These are phyloP conservation scores for Noctua fimbriata DNA, from an alignment of 2,888 invertebrate species.

Conservation along the genomic window DNA sequence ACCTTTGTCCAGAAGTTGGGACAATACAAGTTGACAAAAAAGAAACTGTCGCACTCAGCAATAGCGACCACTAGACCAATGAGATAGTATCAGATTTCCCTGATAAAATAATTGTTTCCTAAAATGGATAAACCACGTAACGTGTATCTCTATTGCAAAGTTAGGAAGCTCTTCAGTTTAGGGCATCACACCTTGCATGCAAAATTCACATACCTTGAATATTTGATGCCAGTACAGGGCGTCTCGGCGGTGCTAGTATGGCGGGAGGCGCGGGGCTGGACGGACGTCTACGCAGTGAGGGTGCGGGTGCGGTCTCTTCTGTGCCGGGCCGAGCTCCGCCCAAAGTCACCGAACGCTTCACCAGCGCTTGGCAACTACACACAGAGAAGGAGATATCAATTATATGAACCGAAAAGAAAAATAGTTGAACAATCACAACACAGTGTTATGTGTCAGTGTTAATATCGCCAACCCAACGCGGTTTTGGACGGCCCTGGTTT, in stretches of 20 bases:
- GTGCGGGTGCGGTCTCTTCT: constrained; percentile 85
- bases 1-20: not conserved
- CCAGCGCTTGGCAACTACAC: constrained; percentile 87
- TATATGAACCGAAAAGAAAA: not conserved
- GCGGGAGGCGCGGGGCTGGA: constrained; percentile 84
- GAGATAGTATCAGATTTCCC: not conserved
- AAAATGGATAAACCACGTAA: not conserved
- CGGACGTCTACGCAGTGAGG: constrained; percentile 85
- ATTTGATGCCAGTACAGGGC: constrained; percentile 84
- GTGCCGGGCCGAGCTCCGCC: constrained; percentile 78
- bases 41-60: not conserved
- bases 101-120: not conserved
- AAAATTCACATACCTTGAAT: constrained; percentile 81
- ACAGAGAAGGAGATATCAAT: not conserved
- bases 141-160: not conserved
- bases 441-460: not conserved
- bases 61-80: not conserved
- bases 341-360: constrained; percentile 84
- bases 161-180: not conserved
- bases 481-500: not conserved
- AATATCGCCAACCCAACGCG: not conserved
- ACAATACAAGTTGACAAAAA: not conserved
- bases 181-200: not conserved
- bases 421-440: not conserved
- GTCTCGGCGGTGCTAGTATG: constrained; percentile 74